A percentile compares a stretch with the other conserved stretches of the same genome.
Conservation (phyloP, 2,888 invertebrate genomes). For the Ctena decussata region DNA sequence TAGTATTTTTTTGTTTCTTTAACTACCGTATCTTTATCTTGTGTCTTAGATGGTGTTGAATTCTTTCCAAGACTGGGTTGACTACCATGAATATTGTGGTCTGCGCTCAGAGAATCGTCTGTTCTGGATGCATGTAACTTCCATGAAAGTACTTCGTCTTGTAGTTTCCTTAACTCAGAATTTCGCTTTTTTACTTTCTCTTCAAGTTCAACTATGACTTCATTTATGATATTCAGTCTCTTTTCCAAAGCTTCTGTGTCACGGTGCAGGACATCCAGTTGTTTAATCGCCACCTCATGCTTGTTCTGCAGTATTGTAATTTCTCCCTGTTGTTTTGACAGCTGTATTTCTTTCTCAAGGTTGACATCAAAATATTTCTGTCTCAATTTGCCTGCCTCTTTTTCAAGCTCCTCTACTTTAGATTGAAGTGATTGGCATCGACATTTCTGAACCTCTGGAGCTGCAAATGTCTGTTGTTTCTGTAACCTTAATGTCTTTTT, state of each 20-base stretch:
- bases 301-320: not conserved
- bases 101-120: not conserved
- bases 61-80: not conserved
- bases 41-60: no score
- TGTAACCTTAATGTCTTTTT: not conserved
- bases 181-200: not conserved
- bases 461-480: not conserved
- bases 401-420: not conserved
- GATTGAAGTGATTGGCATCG: not conserved
- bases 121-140: not conserved
- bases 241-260: not conserved
- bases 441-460: not conserved
- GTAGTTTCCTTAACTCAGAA: not conserved
- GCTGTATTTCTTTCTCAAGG: not conserved
- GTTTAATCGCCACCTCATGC: not conserved
- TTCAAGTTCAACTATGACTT: not conserved
- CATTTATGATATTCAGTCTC: not conserved
- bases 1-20: not conserved
- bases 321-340: not conserved
- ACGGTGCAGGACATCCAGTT: not conserved
- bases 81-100: not conserved
- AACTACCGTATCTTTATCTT: not conserved
- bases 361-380: not conserved
- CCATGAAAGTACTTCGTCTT: not conserved
- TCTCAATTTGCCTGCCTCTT: not conserved